Conservation (phyloP, 2,888 invertebrate genomes). For the Perizoma affinitatum region DNA sequence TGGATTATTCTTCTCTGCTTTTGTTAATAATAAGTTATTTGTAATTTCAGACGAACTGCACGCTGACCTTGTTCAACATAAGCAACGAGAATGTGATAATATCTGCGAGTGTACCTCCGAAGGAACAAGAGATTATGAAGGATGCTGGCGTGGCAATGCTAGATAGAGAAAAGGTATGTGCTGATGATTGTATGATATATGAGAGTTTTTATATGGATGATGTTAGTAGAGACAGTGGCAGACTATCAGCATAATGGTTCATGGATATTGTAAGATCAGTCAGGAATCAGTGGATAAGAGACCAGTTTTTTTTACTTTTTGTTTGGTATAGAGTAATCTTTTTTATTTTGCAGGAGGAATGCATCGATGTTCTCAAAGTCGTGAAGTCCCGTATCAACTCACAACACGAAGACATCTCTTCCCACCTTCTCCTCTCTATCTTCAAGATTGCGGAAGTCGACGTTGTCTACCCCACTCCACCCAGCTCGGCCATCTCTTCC, state of each 20-base stretch:
- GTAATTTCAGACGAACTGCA: constrained; percentile 89
- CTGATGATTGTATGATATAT: constrained; percentile 1
- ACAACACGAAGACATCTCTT: constrained; percentile 92
- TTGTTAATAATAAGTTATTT: too few species aligned
- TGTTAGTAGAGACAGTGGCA: too few species aligned
- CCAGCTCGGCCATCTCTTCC: constrained; percentile 76
- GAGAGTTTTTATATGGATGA: too few species aligned
- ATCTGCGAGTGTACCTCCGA: constrained; percentile 89
- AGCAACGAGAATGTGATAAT: constrained; percentile 95
- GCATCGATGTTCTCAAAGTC: constrained; percentile 91
- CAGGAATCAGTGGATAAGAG: too few species aligned
- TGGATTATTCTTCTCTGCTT: too few species aligned
- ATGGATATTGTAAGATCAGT: too few species aligned
- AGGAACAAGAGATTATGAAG: constrained; percentile 84
- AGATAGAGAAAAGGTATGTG: constrained; percentile 88
- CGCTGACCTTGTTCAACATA: constrained; percentile 92
- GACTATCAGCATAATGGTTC: too few species aligned
- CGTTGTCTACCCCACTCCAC: constrained; percentile 89
- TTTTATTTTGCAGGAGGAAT: constrained; percentile 87
- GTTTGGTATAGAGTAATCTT: too few species aligned
- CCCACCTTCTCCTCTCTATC: constrained; percentile 93
- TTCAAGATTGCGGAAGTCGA: constrained; percentile 97
- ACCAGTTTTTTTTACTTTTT: too few species aligned
- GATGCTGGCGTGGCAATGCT: constrained; percentile 87
- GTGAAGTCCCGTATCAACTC: constrained; percentile 94